phyloP scores from a whole-genome alignment of 2,113 vertebrate genomes.

The Mugil cephalus region DNA sequence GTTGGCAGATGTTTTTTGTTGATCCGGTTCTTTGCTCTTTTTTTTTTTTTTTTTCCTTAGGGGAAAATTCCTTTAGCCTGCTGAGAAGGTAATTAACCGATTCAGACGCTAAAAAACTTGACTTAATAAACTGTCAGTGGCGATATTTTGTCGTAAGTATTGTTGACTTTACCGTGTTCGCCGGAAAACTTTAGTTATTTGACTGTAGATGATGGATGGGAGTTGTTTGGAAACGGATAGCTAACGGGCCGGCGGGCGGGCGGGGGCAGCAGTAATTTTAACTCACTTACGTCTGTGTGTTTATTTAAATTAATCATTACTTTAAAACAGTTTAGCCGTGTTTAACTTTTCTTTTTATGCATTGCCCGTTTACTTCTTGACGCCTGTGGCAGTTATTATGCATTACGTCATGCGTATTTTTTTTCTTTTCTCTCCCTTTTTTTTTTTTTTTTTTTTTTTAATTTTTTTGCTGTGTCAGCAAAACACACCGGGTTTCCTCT shows the following conservation, averaged over 20 bases:
- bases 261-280: constrained; percentile 4
- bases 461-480: constrained; percentile 73
- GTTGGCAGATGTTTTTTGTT: constrained; percentile 75
- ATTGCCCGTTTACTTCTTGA: constrained; percentile 4
- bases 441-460: too few species aligned
- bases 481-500: constrained; percentile 9
- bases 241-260: not conserved
- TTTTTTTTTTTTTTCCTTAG: constrained; percentile 10
- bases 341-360: not conserved
- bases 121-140: not conserved
- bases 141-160: not conserved
- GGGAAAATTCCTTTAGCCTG: constrained; percentile 67
- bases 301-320: not conserved
- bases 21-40: constrained; percentile 7
- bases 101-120: not conserved
- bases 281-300: not conserved
- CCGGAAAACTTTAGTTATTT: not conserved
- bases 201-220: not conserved
- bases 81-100: constrained; percentile 19
- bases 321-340: too few species aligned
- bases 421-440: constrained; percentile 59
- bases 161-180: not conserved
- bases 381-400: constrained; percentile 17
- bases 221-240: not conserved
- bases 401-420: constrained; percentile 76